Conservation (phyloP, 2,888 invertebrate genomes). For the Drosophila prolongata region DNA sequence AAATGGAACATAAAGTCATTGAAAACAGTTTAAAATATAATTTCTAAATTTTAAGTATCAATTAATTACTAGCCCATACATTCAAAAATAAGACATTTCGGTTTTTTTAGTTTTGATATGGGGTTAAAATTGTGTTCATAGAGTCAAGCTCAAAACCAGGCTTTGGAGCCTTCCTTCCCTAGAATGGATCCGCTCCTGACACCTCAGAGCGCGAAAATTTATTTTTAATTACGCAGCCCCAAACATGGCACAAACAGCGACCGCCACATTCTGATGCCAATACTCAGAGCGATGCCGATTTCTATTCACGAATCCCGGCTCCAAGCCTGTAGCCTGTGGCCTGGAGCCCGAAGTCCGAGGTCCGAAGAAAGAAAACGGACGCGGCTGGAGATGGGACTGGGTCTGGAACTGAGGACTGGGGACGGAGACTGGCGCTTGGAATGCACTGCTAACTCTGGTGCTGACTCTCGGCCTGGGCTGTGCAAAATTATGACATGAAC, state of each 20-base stretch:
- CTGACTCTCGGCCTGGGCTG: conserved; percentile 46
- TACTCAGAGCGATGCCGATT: conserved; percentile 48
- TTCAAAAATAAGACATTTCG: no score
- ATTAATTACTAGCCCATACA: no score
- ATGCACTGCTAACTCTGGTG: conserved; percentile 47
- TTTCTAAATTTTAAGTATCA: no score
- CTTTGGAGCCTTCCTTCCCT: no score
- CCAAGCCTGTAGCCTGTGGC: no score
- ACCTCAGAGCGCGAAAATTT: conserved; percentile 71
- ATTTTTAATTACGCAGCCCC: conserved; percentile 78
- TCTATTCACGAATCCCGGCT: conserved; percentile 23
- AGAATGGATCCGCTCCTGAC: conserved; percentile 48
- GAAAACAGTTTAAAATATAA: no score
- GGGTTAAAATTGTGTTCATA: no score
- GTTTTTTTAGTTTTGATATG: no score
- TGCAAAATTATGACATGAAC: conserved; percentile 83
- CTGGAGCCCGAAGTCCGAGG: conserved; percentile 12
- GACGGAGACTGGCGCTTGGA: conserved; percentile 36
- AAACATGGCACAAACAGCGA: conserved; percentile 74
- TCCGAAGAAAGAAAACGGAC: conserved; percentile 11
- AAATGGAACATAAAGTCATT: no score
- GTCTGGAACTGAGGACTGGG: conserved; percentile 9
- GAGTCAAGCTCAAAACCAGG: no score
- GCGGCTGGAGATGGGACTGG: conserved; percentile 50
- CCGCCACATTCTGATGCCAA: conserved; percentile 64